Conservation (phyloP, 64 coral and sea anemone genomes). For the Anthopleura sola region DNA sequence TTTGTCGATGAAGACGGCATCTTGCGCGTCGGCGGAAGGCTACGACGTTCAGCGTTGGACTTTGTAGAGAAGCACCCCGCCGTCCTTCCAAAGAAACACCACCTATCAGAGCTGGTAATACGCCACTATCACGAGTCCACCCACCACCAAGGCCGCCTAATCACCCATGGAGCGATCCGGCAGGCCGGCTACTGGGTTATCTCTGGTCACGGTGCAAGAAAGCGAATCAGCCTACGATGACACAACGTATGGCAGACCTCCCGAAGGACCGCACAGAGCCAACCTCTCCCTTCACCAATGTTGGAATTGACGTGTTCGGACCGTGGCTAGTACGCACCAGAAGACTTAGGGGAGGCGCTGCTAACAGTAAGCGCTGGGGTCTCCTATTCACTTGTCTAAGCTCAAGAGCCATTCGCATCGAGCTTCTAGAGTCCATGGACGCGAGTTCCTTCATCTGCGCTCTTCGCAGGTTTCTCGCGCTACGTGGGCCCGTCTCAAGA, state of each 20-base stretch:
- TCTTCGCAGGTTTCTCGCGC: slow-evolving; percentile 26
- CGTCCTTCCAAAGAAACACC: slow-evolving; percentile 24
- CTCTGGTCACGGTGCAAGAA: slow-evolving; percentile 41
- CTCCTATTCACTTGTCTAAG: slow-evolving; percentile 30
- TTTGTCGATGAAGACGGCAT: slow-evolving; percentile 32
- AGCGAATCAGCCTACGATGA: not conserved
- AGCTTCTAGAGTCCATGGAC: slow-evolving; percentile 31
- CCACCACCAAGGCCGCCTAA: slow-evolving; percentile 31
- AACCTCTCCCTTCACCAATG: slow-evolving; percentile 16
- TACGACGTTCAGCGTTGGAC: slow-evolving; percentile 27
- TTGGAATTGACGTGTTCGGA: slow-evolving; percentile 33
- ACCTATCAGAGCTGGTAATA: slow-evolving; percentile 17
- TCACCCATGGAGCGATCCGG: slow-evolving; percentile 21
- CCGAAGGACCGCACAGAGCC: slow-evolving; percentile 23
- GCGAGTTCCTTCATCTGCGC: slow-evolving; percentile 54
- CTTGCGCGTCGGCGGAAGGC: slow-evolving; percentile 30
- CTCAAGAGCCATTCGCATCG: slow-evolving; percentile 39
- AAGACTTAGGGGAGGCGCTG: slow-evolving; percentile 12
- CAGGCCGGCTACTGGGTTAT: slow-evolving; percentile 44
- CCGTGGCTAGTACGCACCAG: slow-evolving; percentile 25
- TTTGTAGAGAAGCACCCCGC: slow-evolving; percentile 31
- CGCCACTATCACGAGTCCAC: slow-evolving; percentile 34
- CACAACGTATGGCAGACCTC: slow-evolving; percentile 38
- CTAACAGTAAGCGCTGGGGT: slow-evolving; percentile 33
- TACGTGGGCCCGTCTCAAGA: slow-evolving; percentile 5